Evolutionary conservation across 1,140 invertebrate genomes (phyloP).

Genomic region (Limonius californicus): DNA sequence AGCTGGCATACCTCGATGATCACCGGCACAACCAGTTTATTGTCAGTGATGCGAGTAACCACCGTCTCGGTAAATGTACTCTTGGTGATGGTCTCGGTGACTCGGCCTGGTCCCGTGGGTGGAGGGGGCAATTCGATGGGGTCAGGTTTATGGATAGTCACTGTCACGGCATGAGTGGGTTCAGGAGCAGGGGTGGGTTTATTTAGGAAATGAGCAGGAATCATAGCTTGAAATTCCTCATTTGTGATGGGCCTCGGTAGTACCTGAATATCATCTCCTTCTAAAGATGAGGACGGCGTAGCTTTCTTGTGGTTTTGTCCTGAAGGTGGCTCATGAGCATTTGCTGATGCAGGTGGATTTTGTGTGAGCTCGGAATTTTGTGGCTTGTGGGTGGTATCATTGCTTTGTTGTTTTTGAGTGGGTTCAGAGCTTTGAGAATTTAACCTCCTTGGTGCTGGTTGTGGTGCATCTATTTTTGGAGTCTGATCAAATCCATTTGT

Average conservation of each 20-base stretch:
- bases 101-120: conserved; percentile 75
- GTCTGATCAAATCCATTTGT: conserved; percentile 35
- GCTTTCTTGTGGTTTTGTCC: conserved; percentile 39
- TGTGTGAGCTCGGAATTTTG: conserved; percentile 45
- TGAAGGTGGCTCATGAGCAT: conserved; percentile 15
- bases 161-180: conserved; percentile 48
- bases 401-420: conserved; percentile 27
- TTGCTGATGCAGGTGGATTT: conserved; percentile 27
- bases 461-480: conserved; percentile 33
- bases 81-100: conserved; percentile 91
- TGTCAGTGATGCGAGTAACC: conserved; percentile 88
- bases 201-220: conserved; percentile 79
- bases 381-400: not conserved
- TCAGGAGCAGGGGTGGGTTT: conserved; percentile 24
- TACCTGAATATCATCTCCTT: conserved; percentile 47
- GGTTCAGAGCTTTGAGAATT: conserved; percentile 23
- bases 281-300: conserved; percentile 39
- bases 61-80: conserved; percentile 91
- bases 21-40: conserved; percentile 75
- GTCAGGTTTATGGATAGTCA: conserved; percentile 70
- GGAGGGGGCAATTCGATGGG: conserved; percentile 73
- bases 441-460: conserved; percentile 43
- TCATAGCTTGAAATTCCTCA: conserved; percentile 91
- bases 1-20: conserved; percentile 74
- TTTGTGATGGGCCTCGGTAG: conserved; percentile 80